These are phyloP conservation scores for Corythornis cristatus DNA, from an alignment of 2,113 vertebrate genomes.

Conservation along the genomic window DNA sequence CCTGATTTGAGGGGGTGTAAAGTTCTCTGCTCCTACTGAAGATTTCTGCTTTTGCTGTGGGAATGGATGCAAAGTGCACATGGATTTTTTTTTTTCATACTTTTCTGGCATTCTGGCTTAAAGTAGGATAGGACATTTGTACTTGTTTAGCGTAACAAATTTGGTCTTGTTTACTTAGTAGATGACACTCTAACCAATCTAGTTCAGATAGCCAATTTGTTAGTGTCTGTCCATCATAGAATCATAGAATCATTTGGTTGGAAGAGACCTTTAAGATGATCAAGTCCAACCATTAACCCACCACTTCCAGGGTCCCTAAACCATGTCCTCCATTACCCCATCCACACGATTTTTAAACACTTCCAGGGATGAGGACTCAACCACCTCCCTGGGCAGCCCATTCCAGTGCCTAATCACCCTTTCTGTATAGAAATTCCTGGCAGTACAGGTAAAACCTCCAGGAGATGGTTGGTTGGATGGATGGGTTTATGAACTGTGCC, in stretches of 20 bases:
- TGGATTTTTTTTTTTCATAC: background rate
- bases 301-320: too few species aligned
- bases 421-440: background rate
- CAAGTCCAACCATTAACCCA: too few species aligned
- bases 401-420: too few species aligned
- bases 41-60: background rate
- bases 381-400: too few species aligned
- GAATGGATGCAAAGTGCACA: background rate
- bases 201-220: background rate
- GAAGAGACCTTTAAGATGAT: too few species aligned
- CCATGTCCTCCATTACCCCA: too few species aligned
- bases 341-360: too few species aligned
- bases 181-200: background rate
- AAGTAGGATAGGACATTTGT: background rate
- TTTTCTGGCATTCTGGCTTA: background rate
- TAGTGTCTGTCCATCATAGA: background rate
- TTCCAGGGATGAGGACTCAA: too few species aligned
- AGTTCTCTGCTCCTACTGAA: background rate
- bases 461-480: background rate
- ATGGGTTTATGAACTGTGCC: background rate
- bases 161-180: background rate
- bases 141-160: background rate
- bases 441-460: background rate
- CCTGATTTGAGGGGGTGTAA: background rate
- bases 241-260: too few species aligned